A percentile compares a stretch with the other conserved stretches of the same genome.
Evolutionary conservation across 2,113 vertebrate species (phyloP).

Genomic region (Ahaetulla prasina): DNA sequence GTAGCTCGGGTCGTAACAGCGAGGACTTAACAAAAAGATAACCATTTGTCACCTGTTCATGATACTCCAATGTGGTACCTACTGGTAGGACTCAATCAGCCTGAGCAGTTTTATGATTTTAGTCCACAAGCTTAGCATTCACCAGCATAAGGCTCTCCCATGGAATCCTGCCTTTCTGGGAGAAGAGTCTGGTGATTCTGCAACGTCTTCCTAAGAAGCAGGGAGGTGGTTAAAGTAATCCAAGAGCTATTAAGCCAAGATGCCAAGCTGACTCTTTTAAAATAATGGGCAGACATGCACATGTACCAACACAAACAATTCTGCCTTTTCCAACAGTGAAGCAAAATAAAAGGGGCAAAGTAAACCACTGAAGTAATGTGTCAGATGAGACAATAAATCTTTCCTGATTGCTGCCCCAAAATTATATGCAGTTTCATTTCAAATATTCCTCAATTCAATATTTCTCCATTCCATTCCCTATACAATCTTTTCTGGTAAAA

Average conservation of each 20-base stretch:
- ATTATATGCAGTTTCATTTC: background rate
- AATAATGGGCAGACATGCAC: background rate
- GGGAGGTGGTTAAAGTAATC: background rate
- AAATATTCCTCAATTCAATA: background rate
- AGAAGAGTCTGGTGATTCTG: background rate
- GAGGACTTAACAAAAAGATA: no score
- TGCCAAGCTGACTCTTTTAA: background rate
- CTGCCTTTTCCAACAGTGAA: background rate
- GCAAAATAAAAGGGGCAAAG: background rate
- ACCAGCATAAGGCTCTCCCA: background rate
- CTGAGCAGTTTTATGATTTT: background rate
- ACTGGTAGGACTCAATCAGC: background rate
- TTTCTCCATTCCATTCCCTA: background rate
- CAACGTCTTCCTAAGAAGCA: background rate
- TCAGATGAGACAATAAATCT: background rate
- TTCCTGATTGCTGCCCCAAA: background rate
- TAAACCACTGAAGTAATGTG: background rate
- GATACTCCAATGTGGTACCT: background rate
- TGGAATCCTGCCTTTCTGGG: background rate
- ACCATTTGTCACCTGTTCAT: background rate
- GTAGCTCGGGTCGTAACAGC: no score
- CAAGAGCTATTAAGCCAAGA: background rate
- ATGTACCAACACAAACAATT: background rate
- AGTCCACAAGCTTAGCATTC: background rate
- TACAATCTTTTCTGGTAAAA: background rate